Conservation (phyloP, 1,140 invertebrate genomes). For the Drosophila arizonae region DNA sequence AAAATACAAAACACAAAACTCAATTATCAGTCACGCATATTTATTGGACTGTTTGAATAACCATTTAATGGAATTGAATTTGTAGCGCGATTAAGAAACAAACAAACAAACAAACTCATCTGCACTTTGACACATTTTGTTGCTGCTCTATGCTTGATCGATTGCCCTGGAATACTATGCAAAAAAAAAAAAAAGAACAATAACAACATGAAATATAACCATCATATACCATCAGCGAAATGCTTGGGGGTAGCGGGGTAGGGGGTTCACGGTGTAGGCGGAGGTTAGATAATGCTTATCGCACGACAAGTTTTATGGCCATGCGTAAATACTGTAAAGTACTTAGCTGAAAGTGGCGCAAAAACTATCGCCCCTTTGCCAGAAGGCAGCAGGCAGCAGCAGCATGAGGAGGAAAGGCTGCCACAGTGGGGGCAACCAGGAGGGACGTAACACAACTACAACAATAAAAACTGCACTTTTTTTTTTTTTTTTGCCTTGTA, state of each 20-base stretch:
- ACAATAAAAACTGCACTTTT: conserved; percentile 45
- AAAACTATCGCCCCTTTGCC: conserved; percentile 40
- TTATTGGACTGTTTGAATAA: conserved; percentile 10
- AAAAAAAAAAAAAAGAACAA: conserved; percentile 30
- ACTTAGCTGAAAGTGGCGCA: conserved; percentile 56
- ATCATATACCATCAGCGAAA: conserved; percentile 36
- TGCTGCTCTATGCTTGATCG: conserved; percentile 51
- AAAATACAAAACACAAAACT: conserved; percentile 13
- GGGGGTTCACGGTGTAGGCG: neutral
- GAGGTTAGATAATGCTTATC: conserved; percentile 67
- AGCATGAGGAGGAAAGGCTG: neutral
- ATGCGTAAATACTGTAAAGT: conserved; percentile 65
- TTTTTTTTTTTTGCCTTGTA: conserved; percentile 41
- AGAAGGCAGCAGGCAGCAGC: neutral
- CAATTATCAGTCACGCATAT: conserved; percentile 44
- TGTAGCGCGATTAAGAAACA: conserved; percentile 43
- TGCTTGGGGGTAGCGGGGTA: neutral
- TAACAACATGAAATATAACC: conserved; percentile 48
- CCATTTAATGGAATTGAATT: neutral
- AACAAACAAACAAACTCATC: conserved; percentile 33
- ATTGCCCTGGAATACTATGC: conserved; percentile 32
- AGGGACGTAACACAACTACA: conserved; percentile 18
- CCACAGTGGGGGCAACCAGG: neutral
- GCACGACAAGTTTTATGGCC: conserved; percentile 53
- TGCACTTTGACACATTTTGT: conserved; percentile 53